These are phyloP conservation scores for Zaprionus camerounensis DNA, from an alignment of 1,140 invertebrate genomes.

Conservation along the genomic window DNA sequence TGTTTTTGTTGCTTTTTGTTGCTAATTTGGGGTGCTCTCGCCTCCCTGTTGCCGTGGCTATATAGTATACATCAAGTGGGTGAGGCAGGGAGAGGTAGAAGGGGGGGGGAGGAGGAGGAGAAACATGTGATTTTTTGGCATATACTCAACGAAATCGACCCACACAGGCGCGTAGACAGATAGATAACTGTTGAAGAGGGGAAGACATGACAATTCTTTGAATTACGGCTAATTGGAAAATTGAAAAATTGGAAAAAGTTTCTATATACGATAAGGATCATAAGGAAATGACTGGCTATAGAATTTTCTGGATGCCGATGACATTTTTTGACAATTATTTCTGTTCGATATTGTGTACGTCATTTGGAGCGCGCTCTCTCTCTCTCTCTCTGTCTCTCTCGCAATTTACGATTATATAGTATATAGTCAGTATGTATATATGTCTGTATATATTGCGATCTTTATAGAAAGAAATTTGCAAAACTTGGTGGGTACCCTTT, in stretches of 20 bases:
- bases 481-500: conserved; percentile 28
- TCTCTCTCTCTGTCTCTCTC: conserved; percentile 31
- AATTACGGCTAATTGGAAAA: background rate
- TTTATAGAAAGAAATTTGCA: conserved; percentile 55
- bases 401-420: background rate
- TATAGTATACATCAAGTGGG: conserved; percentile 4
- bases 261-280: background rate
- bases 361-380: conserved; percentile 34
- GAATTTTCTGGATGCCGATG: conserved; percentile 17
- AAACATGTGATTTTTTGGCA: conserved; percentile 50
- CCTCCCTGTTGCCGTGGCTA: conserved; percentile 26
- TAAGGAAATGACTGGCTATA: background rate
- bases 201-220: background rate
- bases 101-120: background rate
- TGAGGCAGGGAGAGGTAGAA: background rate
- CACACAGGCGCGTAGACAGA: background rate
- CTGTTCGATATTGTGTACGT: conserved; percentile 38
- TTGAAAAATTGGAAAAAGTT: background rate
- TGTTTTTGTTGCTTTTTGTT: conserved; percentile 44
- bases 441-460: conserved; percentile 33
- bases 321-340: conserved; percentile 46
- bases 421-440: conserved; percentile 19
- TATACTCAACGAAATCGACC: background rate
- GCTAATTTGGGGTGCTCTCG: conserved; percentile 62
- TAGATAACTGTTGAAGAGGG: background rate